Conservation (phyloP, 2,888 invertebrate species). For the Drosophila mimica region DNA sequence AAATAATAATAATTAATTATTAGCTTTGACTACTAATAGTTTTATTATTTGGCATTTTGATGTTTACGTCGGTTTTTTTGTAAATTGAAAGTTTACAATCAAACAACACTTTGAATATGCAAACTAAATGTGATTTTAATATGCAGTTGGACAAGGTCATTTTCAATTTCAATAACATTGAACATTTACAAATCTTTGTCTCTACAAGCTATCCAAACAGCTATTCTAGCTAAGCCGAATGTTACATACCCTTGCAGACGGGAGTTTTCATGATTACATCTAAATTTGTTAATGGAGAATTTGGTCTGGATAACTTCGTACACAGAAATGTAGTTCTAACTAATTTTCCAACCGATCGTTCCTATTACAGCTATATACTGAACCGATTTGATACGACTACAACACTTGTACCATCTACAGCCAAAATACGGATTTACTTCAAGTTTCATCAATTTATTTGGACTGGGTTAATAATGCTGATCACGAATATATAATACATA, state of each 20-base stretch:
- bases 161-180: slow-evolving; percentile 20
- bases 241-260: neutral
- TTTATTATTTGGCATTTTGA: neutral
- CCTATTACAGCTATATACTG: neutral
- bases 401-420: neutral
- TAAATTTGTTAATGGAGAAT: too few relatives aligned
- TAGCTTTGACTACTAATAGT: neutral
- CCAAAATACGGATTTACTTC: neutral
- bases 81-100: neutral
- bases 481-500: neutral
- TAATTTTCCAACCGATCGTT: neutral
- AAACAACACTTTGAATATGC: slow-evolving; percentile 13
- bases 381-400: neutral
- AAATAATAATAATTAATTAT: neutral
- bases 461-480: neutral
- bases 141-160: slow-evolving; percentile 20
- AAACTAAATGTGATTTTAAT: slow-evolving; percentile 28
- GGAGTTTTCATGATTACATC: too few relatives aligned
- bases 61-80: too few relatives aligned
- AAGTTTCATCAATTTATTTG: neutral
- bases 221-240: neutral
- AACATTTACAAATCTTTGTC: slow-evolving; percentile 15
- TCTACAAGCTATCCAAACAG: neutral
- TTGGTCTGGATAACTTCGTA: neutral
- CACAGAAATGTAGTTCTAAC: neutral